Conservation (phyloP, 2,113 vertebrate genomes). For the Solea solea region DNA sequence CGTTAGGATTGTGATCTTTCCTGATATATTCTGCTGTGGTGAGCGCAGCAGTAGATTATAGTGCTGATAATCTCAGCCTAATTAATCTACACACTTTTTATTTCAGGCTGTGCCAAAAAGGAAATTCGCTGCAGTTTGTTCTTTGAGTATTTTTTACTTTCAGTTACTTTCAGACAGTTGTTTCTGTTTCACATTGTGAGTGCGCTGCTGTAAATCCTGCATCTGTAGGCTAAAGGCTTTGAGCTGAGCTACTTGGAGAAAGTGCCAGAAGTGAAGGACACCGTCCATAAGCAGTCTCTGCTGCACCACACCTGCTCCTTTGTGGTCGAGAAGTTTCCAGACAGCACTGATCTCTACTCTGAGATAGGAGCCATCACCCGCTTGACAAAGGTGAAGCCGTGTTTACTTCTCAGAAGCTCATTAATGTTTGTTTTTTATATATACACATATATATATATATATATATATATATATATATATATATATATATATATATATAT, state of each 20-base stretch:
- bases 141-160: slow-evolving; percentile 41
- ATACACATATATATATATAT: too few relatives aligned
- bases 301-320: slow-evolving; percentile 94
- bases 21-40: slow-evolving; percentile 54
- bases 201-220: slow-evolving; percentile 42
- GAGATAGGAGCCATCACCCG: slow-evolving; percentile 96
- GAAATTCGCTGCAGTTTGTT: slow-evolving; percentile 66
- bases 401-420: neutral
- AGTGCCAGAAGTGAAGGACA: slow-evolving; percentile 99
- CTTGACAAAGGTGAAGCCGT: slow-evolving; percentile 89
- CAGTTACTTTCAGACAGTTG: slow-evolving; percentile 51
- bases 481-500: too few relatives aligned
- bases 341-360: slow-evolving; percentile 96
- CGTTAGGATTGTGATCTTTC: slow-evolving; percentile 68
- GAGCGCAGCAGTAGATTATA: slow-evolving; percentile 63
- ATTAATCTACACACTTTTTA: slow-evolving; percentile 57
- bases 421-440: neutral
- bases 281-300: slow-evolving; percentile 96
- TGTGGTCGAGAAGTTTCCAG: slow-evolving; percentile 96
- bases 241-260: slow-evolving; percentile 98
- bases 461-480: too few relatives aligned
- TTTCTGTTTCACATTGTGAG: slow-evolving; percentile 36
- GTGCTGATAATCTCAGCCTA: slow-evolving; percentile 72
- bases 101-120: slow-evolving; percentile 47
- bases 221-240: slow-evolving; percentile 93